Base-by-base conservation (phyloP, 30 jellyfish, hydroid and myxozoan genomes). In the Turritopsis rubra region DNA sequence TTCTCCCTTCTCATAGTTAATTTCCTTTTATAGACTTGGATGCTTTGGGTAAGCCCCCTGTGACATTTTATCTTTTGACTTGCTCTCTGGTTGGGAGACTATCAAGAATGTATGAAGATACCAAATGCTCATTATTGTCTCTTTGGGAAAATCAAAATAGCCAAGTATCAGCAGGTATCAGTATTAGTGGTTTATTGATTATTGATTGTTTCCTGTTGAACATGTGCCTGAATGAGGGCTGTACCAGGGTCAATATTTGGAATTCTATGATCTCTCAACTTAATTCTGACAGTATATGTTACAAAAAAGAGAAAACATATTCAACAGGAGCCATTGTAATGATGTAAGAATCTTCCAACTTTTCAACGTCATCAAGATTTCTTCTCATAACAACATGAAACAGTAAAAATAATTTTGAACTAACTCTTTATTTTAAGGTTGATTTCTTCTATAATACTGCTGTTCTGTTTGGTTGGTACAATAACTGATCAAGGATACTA, bases 1-100 rank as follows among this genome's bases (percentile, higher is more conserved):
- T n/a, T 3, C 60, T 3, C 60, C 60, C 5, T 41, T 41, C 60
- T 3, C 60, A 41, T 41, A 13, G 13, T 41, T 3, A 41, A 3
- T 41, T 41, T 13, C 5, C 60, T 41, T 41, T 79, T 30, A 52
- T 26, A 80, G 87, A 80, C 27, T 16, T 80, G 54, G 87, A 80
- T 80, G 41, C 81, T 70, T 31, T 52, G 13, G 87, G 87, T 26
- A 80, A 80, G 21, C 52, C 54, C 17, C 60, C 54, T 81, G 75
- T 31, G 82, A 1, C 25, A 54, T 18, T 18, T 80, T 52, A 29
- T 16, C 54, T 17, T 24, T 25, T 81, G 87, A 23, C n/a, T 41
- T 65, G 27, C 52, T 18, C 21, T 22, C 20, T 80, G 75, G 87
- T 29, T 80, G 29, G 87, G 87, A 21, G 28, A 52, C n/a, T 80